Base-by-base conservation (phyloP, 2,888 invertebrate genomes). In the Blera fallax region DNA sequence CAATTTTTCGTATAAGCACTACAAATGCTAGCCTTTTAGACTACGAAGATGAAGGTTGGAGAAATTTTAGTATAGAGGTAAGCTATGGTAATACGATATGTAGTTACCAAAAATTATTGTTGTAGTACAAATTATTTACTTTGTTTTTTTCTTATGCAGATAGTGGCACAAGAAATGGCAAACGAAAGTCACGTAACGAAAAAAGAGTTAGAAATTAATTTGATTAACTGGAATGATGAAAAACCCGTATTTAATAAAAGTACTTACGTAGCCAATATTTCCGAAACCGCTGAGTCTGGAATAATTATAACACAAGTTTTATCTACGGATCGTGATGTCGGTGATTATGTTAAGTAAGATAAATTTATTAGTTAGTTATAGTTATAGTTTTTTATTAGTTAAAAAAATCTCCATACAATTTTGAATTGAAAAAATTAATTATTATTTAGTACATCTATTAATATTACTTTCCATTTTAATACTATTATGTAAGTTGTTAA, bases 221-320 rank as follows among this genome's bases (percentile, higher is more conserved):
- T 96, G 50, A 91, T 92, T 32, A 95, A 96, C 91, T 94, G 94
- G 93, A 96, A 96, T 90, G 96, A 96, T 89, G 95, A 96, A 90
- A 88, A 92, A 87, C 96, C 96, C 0, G 93, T 93, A 85, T 96
- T 96, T 90, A 89, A 90, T 5, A 78, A 90, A 2, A 87, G 89
- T 11, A 89, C 90, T 3, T 90, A 92, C 37, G 92, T 89, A 0
- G 93, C 92, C 0, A 87, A 90, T 4, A 92, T 94, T 69, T 90
- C 93, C 11, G 96, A 96, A 92, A 94, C 94, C 16, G 93, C 93
- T 29, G 91, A 91, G 0, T 91, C 89, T 1, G 93, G 93, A 2
- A 92, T 91, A 82, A 79, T 87, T 3, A 93, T 96, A n/a, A 93
- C 91, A 0, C 93, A 89, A 1, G 92, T 95, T 3, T 87, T 88